Conservation (phyloP, 35 echinoderm and acorn worm species). For the Lytechinus variegatus region DNA sequence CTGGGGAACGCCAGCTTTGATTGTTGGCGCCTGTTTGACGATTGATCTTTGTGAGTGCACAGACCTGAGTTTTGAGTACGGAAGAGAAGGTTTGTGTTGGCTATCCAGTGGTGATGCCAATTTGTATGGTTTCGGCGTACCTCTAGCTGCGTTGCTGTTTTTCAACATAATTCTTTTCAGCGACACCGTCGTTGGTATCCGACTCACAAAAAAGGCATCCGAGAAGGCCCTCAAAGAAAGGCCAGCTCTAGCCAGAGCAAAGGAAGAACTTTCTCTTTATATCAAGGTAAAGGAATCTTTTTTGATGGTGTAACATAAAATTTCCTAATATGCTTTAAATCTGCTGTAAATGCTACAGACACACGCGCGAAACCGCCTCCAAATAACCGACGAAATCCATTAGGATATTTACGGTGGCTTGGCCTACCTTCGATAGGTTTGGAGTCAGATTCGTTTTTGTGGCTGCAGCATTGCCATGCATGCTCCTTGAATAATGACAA, state of each 20-base stretch:
- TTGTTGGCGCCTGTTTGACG: slow-evolving; percentile 44
- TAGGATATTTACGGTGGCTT: background rate
- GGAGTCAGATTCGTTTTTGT: background rate
- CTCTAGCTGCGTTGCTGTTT: slow-evolving; percentile 52
- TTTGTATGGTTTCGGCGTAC: slow-evolving; percentile 62
- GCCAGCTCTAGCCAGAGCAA: slow-evolving; percentile 15
- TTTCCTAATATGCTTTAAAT: background rate
- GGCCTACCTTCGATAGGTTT: background rate
- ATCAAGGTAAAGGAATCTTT: slow-evolving; percentile 29
- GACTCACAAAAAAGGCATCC: slow-evolving; percentile 42
- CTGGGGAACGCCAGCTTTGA: slow-evolving; percentile 55
- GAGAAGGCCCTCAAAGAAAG: slow-evolving; percentile 47
- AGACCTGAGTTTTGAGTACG: slow-evolving; percentile 50
- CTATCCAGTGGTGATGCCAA: slow-evolving; percentile 28
- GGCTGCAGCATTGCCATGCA: background rate
- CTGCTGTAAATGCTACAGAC: background rate
- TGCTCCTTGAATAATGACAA: no score
- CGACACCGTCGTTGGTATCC: slow-evolving; percentile 46
- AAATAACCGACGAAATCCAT: background rate
- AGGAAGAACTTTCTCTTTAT: slow-evolving; percentile 52
- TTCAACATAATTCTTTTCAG: slow-evolving; percentile 59
- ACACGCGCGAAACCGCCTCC: background rate
- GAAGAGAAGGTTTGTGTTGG: slow-evolving; percentile 55
- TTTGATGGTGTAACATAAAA: background rate
- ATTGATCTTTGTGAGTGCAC: slow-evolving; percentile 50